Conservation (phyloP, 1,140 invertebrate genomes). For the Gryllus bimaculatus region DNA sequence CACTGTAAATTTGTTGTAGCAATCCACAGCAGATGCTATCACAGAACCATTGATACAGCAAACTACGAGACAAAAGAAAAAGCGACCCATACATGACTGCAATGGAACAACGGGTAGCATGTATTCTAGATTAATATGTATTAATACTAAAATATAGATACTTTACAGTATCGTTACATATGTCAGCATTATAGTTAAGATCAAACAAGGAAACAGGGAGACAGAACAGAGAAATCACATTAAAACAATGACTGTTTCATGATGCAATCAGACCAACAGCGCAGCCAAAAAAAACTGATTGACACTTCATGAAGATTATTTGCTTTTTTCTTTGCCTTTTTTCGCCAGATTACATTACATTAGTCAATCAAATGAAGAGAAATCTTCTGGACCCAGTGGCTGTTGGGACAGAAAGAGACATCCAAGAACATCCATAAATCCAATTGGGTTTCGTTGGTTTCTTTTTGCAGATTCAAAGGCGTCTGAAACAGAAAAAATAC, state of each 20-base stretch:
- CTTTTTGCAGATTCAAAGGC: neutral
- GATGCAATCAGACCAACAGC: neutral
- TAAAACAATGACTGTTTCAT: neutral
- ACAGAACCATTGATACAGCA: neutral
- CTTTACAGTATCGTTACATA: neutral
- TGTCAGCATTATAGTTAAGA: neutral
- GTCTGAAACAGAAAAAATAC: neutral
- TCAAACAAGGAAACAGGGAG: neutral
- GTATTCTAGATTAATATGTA: neutral
- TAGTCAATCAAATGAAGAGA: neutral
- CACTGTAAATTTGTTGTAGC: no score
- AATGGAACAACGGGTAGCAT: slow-evolving; percentile 4
- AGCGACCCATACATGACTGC: slow-evolving; percentile 3
- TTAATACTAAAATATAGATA: slow-evolving; percentile 6
- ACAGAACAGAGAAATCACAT: neutral
- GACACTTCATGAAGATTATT: neutral
- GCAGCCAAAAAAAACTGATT: neutral
- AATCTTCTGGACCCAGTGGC: neutral
- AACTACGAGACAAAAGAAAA: neutral
- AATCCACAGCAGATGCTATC: neutral
- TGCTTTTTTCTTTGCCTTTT: neutral
- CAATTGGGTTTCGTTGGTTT: neutral
- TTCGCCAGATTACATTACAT: neutral
- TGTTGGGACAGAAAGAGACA: neutral
- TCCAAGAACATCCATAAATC: neutral